Base-by-base conservation (phyloP, 2,797 vertebrate species). In the Malacoraja senta region DNA sequence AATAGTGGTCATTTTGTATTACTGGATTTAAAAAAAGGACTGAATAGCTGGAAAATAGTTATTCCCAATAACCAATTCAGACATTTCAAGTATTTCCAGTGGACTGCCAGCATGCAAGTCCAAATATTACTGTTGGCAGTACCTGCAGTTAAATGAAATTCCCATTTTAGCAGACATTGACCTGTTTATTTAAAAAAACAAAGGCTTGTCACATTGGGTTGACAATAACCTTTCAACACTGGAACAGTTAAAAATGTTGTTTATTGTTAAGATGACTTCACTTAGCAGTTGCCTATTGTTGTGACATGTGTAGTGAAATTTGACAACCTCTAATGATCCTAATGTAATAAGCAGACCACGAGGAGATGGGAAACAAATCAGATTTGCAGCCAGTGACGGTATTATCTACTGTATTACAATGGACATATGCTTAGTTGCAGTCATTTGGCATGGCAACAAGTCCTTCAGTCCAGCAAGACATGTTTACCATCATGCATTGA, bases 1-100 rank as follows among this genome's bases (percentile, higher is more conserved):
- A n/a, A 17, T 63, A n/a, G 12, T 86, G 53, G 53, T 61, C 15
- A 32, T n/a, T 86, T 86, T 26, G 58, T 63, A n/a, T 53, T 24
- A 83, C 8, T 53, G 6, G 58, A 29, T 84, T 81, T 81, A 26
- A 81, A 8, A 81, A 9, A 12, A 84, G 10, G 26, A 61, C 10
- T 84, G 13, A 61, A 53, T 35, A 44, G 38, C 19, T 81, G 35
- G 78, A 44, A 84, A 84, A 4, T 10, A 84, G 24, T n/a, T 61
- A 61, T 26, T 84, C 12, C 53, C 21, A 12, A 10, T 10, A 83
- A 24, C 24, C 24, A 58, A 9, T 83, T 83, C 53, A 61, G 53
- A 84, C 12, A 12, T 84, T 83, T 83, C 80, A 83, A 84, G 53
- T 61, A 61, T 61, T 84, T 84, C 24, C 53, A 84, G 53, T 84